Base-by-base conservation (phyloP, 1,140 invertebrate genomes). In the Zaprionus capensis region DNA sequence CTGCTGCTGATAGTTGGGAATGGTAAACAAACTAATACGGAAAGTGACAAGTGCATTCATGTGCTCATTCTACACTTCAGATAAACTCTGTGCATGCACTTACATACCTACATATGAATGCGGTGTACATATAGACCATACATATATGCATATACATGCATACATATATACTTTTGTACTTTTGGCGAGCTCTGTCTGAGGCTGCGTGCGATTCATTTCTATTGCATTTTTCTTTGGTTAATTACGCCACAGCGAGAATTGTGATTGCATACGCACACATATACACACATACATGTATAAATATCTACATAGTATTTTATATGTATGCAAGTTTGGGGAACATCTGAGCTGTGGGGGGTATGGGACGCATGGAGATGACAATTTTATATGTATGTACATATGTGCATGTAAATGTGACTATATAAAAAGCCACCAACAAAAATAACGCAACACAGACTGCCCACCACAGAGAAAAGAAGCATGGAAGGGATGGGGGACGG, bases 171-270 rank as follows among this genome's bases (percentile, higher is more conserved):
- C 53, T 28, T 41, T 9, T 68, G 22, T 58, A 57, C 34, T 55
- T 46, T 55, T 74, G 46, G 28, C 51, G 34, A 56, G 57, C 38
- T 74, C 0, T 56, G 65, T 17, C 63, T 71, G 76, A 68, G 38
- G 61, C 80, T 87, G 69, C 71, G 80, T 74, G 80, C 76, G 55
- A 70, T 75, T 78, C 71, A 72, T 78, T 83, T 68, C 49, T 24
- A 44, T 26, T 70, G 62, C 66, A 81, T 79, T 77, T 72, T 76
- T 69, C 75, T 87, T 76, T 70, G 80, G 80, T 77, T 87, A 87
- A 80, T 83, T 88, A 71, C 80, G 76, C 82, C 81, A 80, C 82
- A 71, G 62, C 65, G 55, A 71, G 62, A 74, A 71, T 71, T 71
- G 58, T 63, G 58, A 70, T 64, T 49, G 20, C 51, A 64, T 4